These are phyloP conservation scores for Malurus splendens DNA, from an alignment of 2,797 vertebrate species.

Conservation along the genomic window DNA sequence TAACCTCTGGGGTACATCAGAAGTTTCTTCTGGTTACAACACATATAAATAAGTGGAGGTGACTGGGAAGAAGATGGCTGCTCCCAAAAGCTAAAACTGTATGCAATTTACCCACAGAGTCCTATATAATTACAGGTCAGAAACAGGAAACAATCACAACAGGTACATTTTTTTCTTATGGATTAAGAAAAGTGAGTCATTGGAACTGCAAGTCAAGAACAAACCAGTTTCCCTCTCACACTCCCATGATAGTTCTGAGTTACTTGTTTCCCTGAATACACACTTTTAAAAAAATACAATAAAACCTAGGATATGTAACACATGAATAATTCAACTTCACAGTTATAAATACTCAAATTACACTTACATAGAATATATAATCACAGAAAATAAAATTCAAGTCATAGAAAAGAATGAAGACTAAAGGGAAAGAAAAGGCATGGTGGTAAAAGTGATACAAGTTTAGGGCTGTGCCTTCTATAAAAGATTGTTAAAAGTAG, in stretches of 20 bases:
- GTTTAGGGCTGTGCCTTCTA: conserved; percentile 63
- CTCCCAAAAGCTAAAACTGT: conserved; percentile 61
- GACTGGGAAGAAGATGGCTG: conserved; percentile 61
- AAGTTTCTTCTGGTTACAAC: not conserved
- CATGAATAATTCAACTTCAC: conserved; percentile 87
- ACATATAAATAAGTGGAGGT: not conserved
- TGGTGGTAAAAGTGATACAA: conserved; percentile 77
- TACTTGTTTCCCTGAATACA: conserved; percentile 74
- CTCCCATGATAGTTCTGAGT: conserved; percentile 58
- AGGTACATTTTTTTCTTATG: conserved; percentile 43
- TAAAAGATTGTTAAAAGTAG: conserved; percentile 13
- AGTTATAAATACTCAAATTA: conserved; percentile 97
- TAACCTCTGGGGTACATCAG: not conserved
- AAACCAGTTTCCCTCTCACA: conserved; percentile 54
- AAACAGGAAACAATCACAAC: conserved; percentile 57
- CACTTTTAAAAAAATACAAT: conserved; percentile 60
- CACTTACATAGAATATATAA: conserved; percentile 84
- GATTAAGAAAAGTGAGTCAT: conserved; percentile 57
- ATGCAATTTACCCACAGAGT: conserved; percentile 43
- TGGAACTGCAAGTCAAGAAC: conserved; percentile 60
- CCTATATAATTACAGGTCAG: conserved; percentile 45
- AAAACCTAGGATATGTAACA: conserved; percentile 74
- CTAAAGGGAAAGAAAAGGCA: conserved; percentile 75
- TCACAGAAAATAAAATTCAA: conserved; percentile 83
- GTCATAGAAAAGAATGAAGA: conserved; percentile 85